Evolutionary conservation across 1,140 invertebrate genomes (phyloP).

Genomic region (Cyrtorhinus lividipennis): DNA sequence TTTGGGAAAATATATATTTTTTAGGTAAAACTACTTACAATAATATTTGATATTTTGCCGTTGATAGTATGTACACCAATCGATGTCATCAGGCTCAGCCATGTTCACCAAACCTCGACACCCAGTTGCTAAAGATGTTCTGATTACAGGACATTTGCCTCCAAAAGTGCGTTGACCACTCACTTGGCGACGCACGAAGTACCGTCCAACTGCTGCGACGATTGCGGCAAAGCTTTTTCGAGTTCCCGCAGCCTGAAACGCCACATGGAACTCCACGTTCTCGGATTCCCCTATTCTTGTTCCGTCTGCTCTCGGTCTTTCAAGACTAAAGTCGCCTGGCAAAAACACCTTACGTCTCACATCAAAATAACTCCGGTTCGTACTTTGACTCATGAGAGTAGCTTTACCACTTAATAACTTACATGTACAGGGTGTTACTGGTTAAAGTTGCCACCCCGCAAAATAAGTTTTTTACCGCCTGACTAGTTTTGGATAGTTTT

Average conservation of each 20-base stretch:
- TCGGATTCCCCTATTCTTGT: slow-evolving; percentile 47
- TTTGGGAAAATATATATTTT: too few species aligned
- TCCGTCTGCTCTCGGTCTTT: slow-evolving; percentile 57
- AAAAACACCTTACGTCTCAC: slow-evolving; percentile 56
- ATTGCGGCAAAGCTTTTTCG: slow-evolving; percentile 39
- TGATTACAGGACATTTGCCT: slow-evolving; percentile 36
- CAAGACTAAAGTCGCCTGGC: slow-evolving; percentile 48
- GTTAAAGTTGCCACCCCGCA: background rate
- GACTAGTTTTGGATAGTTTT: too few species aligned
- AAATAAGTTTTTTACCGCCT: too few species aligned
- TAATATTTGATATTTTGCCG: too few species aligned
- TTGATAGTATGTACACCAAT: too few species aligned
- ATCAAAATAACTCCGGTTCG: background rate
- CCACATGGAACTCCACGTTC: slow-evolving; percentile 44
- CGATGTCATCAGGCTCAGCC: too few species aligned
- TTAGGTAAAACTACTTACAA: too few species aligned
- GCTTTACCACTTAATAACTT: background rate
- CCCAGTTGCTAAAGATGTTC: background rate
- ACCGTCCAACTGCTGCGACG: slow-evolving; percentile 31
- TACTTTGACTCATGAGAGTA: background rate
- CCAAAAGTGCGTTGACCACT: slow-evolving; percentile 46
- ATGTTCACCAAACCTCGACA: too few species aligned
- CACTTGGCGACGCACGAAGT: slow-evolving; percentile 41
- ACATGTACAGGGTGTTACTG: background rate
- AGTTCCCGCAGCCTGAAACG: slow-evolving; percentile 48